Conservation (phyloP, 2,797 vertebrate genomes). For the Hypotaenidia philippensis region DNA sequence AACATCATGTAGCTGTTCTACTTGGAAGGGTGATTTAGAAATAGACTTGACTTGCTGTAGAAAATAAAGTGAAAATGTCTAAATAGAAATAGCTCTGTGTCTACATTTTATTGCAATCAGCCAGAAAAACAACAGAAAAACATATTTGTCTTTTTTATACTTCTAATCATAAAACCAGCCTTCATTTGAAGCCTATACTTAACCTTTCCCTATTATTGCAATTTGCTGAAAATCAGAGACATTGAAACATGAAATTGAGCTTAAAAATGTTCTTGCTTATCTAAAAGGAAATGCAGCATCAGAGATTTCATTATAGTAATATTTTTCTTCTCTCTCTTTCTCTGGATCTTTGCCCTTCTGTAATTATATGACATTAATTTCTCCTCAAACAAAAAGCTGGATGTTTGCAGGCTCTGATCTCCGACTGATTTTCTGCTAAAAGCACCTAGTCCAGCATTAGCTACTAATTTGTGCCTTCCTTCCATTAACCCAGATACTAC, state of each 20-base stretch:
- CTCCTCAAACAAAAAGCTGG: background rate
- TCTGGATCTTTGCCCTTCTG: background rate
- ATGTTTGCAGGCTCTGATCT: conserved; percentile 14
- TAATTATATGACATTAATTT: background rate
- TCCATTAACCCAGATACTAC: background rate
- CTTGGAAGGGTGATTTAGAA: background rate
- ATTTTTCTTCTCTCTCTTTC: background rate
- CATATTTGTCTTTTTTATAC: background rate
- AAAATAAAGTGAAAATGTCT: background rate
- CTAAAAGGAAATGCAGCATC: background rate
- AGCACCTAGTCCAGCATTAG: background rate
- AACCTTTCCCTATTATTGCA: background rate
- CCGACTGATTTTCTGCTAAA: background rate
- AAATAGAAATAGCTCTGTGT: background rate
- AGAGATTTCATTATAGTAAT: background rate
- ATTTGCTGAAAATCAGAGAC: conserved; percentile 25
- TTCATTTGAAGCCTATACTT: conserved; percentile 18
- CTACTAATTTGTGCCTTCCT: background rate
- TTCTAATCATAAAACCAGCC: background rate
- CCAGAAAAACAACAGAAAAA: background rate
- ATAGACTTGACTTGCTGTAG: background rate
- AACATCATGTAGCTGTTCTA: background rate
- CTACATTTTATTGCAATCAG: background rate
- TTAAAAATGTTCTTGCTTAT: background rate
- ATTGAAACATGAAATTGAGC: background rate